phyloP scores from a whole-genome alignment of 2,888 invertebrate species.

The Erynnis tages region DNA sequence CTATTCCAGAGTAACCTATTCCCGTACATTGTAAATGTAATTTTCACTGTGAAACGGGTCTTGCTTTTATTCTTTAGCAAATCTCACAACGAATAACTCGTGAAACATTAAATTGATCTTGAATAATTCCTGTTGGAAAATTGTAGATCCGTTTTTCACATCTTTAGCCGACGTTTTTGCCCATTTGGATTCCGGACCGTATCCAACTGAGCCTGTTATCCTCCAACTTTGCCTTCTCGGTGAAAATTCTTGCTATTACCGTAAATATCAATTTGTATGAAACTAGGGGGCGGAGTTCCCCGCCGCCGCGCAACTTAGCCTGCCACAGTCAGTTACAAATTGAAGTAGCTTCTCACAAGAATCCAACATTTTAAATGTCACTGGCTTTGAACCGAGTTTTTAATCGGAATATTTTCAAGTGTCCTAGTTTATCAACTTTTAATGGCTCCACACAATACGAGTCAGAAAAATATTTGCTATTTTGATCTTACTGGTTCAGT shows the following conservation, averaged over 20 bases:
- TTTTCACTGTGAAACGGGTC: constrained; percentile 23
- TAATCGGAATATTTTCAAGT: constrained; percentile 20
- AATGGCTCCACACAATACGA: too few species aligned
- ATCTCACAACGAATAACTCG: constrained; percentile 43
- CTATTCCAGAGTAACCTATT: constrained; percentile 27
- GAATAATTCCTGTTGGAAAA: constrained; percentile 60
- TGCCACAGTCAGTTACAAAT: constrained; percentile 67
- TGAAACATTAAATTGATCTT: constrained; percentile 66
- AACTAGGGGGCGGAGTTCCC: constrained; percentile 69
- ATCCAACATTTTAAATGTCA: constrained; percentile 56
- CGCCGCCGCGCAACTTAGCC: constrained; percentile 54
- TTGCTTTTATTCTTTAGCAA: constrained; percentile 29
- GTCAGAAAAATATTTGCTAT: too few species aligned
- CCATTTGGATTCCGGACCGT: constrained; percentile 67
- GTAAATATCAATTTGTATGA: constrained; percentile 82
- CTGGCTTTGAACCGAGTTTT: constrained; percentile 25
- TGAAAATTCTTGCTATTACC: constrained; percentile 78
- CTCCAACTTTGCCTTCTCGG: constrained; percentile 68
- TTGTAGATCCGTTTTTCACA: constrained; percentile 66
- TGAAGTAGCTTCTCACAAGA: constrained; percentile 62
- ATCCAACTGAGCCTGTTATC: constrained; percentile 73
- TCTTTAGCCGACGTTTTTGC: constrained; percentile 65
- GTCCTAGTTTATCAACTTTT: not conserved
- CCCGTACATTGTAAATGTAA: constrained; percentile 35
- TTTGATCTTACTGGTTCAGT: too few species aligned